Evolutionary conservation across 2,113 vertebrate species (phyloP).

Genomic region (Psittacula cyanocephala): DNA sequence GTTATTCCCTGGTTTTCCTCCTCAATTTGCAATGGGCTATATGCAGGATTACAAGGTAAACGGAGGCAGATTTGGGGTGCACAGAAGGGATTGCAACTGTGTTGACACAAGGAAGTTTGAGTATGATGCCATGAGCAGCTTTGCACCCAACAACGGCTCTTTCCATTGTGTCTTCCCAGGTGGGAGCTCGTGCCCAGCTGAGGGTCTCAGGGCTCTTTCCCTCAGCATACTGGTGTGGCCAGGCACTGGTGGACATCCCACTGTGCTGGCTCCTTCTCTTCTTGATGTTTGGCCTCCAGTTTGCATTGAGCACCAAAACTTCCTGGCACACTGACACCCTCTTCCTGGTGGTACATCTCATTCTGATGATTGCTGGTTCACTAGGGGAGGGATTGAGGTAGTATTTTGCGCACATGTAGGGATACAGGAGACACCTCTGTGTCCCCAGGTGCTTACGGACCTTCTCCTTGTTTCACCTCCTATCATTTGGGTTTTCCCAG

Average conservation of each 20-base stretch:
- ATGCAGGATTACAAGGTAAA: slow-evolving; percentile 82
- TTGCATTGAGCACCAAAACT: background rate
- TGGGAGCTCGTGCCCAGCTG: slow-evolving; percentile 81
- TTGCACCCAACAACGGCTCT: background rate
- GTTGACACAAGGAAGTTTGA: fast-evolving
- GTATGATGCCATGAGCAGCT: background rate
- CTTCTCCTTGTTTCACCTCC: background rate
- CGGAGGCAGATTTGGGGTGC: background rate
- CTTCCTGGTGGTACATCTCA: background rate
- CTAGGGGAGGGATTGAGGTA: background rate
- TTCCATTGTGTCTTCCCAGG: slow-evolving; percentile 62
- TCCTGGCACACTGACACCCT: fast-evolving
- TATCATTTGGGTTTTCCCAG: background rate
- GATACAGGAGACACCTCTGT: background rate
- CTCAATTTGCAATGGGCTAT: slow-evolving; percentile 87
- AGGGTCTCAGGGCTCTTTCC: slow-evolving; percentile 84
- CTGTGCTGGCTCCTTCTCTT: slow-evolving; percentile 82
- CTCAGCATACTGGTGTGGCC: slow-evolving; percentile 89
- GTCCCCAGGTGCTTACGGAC: background rate
- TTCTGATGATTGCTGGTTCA: background rate
- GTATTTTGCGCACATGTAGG: background rate
- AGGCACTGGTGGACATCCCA: slow-evolving; percentile 83
- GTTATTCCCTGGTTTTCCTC: slow-evolving; percentile 78
- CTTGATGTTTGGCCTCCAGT: slow-evolving; percentile 70
- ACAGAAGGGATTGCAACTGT: background rate